phyloP scores from a whole-genome alignment of 2,888 invertebrate genomes.

The Abrostola tripartita region DNA sequence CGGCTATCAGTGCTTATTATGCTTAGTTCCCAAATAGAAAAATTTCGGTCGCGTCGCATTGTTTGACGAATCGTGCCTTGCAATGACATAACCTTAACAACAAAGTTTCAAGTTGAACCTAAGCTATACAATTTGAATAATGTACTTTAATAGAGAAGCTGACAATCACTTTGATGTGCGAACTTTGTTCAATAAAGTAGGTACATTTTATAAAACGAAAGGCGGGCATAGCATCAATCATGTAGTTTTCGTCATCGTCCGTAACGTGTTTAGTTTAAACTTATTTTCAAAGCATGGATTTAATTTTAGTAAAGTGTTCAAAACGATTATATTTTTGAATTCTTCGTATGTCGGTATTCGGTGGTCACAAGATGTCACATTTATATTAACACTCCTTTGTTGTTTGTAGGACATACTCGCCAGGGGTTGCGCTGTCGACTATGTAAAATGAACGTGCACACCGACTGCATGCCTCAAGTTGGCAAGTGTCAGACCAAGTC shows the following conservation, averaged over 20 bases:
- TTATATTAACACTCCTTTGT: conserved; percentile 11
- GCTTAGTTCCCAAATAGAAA: too few species aligned
- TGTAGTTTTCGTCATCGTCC: conserved; percentile 13
- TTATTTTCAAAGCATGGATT: not conserved
- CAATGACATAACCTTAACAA: not conserved
- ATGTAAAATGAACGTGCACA: conserved; percentile 97
- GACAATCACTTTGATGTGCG: conserved; percentile 29
- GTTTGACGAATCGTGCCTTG: too few species aligned
- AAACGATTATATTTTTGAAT: too few species aligned
- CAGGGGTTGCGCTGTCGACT: conserved; percentile 96
- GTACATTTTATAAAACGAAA: conserved; percentile 10
- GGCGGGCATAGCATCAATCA: conserved; percentile 32
- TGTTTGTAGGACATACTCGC: conserved; percentile 93
- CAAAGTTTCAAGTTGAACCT: not conserved
- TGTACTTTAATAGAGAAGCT: conserved; percentile 12
- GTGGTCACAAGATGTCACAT: too few species aligned
- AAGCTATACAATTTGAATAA: conserved; percentile 4
- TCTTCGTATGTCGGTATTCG: too few species aligned
- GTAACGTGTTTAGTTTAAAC: conserved; percentile 20
- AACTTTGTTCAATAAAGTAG: conserved; percentile 11
- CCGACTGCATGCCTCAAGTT: conserved; percentile 95
- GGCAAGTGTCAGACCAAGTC: conserved; percentile 96
- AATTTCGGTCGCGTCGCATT: too few species aligned
- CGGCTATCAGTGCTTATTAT: too few species aligned
- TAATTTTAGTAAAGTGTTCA: too few species aligned